Evolutionary conservation across 2,113 vertebrate genomes (phyloP).

Genomic region (Dasyprocta punctata): DNA sequence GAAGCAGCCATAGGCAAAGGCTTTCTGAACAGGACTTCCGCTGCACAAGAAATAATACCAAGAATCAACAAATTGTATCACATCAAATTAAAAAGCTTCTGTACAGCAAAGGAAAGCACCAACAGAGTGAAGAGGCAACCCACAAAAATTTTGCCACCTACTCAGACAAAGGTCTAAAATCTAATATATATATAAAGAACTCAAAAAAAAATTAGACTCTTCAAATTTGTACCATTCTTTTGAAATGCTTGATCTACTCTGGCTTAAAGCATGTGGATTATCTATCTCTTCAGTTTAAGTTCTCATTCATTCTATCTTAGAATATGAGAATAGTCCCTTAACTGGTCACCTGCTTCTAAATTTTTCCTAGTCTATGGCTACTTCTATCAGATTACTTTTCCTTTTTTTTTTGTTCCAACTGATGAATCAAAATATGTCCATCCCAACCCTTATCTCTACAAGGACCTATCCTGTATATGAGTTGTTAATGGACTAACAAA

Average conservation of each 20-base stretch:
- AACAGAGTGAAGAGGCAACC: not conserved
- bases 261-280: not conserved
- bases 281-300: not conserved
- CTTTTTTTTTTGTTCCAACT: not conserved
- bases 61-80: not conserved
- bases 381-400: not conserved
- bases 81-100: not conserved
- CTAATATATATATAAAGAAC: not conserved
- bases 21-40: not conserved
- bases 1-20: not conserved
- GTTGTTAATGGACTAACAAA: conserved; percentile 34
- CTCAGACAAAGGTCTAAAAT: not conserved
- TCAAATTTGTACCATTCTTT: not conserved
- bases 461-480: not conserved
- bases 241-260: not conserved
- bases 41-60: not conserved
- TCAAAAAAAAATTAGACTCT: not conserved
- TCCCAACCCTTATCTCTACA: not conserved
- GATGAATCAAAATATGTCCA: not conserved
- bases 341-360: not conserved
- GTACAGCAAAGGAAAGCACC: not conserved
- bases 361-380: not conserved
- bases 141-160: not conserved
- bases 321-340: not conserved
- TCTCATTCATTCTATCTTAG: conserved; percentile 9